Evolutionary conservation across 2,113 vertebrate genomes (phyloP).

Genomic region (Ophthalmolycus amberensis): DNA sequence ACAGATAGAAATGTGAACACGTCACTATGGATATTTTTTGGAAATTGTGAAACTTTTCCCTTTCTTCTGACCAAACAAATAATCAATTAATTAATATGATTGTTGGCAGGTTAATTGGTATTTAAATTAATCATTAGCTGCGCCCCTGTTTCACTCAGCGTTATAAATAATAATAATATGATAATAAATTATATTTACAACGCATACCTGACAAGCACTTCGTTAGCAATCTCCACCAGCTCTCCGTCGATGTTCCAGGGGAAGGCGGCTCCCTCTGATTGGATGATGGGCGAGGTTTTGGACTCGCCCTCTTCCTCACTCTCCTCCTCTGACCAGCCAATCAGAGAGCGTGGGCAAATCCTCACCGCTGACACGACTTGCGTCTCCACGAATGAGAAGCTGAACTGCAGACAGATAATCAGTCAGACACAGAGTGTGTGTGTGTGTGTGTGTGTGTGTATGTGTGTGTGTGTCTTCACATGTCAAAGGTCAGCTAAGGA

Average conservation of each 20-base stretch:
- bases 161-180: neutral
- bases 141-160: neutral
- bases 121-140: neutral
- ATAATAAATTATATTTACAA: neutral
- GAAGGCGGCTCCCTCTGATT: constrained; percentile 47
- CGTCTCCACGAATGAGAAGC: constrained; percentile 74
- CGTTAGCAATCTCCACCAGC: constrained; percentile 69
- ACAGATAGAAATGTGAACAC: neutral
- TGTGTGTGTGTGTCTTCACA: neutral
- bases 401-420: constrained; percentile 58
- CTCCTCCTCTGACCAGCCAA: constrained; percentile 61
- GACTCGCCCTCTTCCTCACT: constrained; percentile 66
- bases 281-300: constrained; percentile 63
- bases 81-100: neutral
- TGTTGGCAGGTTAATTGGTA: neutral
- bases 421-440: neutral
- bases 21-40: neutral
- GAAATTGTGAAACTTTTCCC: neutral
- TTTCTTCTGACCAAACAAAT: neutral
- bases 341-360: constrained; percentile 43
- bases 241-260: constrained; percentile 80
- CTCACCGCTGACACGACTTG: constrained; percentile 69
- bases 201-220: constrained; percentile 71
- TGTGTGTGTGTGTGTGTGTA: neutral
- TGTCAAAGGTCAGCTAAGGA: constrained; percentile 29